Evolutionary conservation across 2,113 vertebrate genomes (phyloP).

Genomic region (Tyrannus savana): DNA sequence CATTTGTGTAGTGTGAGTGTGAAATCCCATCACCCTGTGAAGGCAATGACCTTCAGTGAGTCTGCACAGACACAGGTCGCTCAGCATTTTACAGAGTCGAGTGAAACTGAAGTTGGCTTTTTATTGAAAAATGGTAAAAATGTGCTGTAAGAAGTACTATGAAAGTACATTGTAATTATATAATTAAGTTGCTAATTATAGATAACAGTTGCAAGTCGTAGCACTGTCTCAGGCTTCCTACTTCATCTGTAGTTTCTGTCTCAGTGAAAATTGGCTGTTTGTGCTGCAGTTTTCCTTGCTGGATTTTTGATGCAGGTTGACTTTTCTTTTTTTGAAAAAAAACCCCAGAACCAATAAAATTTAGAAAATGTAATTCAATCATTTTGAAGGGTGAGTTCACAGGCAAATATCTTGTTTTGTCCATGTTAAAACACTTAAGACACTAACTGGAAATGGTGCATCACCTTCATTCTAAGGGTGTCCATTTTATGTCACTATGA

Average conservation of each 20-base stretch:
- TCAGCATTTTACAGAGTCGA: background rate
- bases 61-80: background rate
- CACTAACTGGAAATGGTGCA: background rate
- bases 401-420: background rate
- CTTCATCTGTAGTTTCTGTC: background rate
- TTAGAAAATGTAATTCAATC: background rate
- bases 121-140: background rate
- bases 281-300: background rate
- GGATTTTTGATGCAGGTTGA: background rate
- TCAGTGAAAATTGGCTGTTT: background rate
- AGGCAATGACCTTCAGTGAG: background rate
- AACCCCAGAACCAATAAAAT: background rate
- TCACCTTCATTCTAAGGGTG: background rate
- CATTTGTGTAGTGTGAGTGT: background rate
- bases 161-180: background rate
- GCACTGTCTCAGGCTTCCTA: background rate
- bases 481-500: background rate
- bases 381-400: background rate
- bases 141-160: background rate
- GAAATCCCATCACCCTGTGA: background rate
- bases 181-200: background rate
- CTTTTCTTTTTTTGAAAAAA: background rate
- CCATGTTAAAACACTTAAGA: background rate
- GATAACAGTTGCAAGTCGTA: background rate
- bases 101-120: background rate